Conservation (phyloP, 2,797 vertebrate genomes). For the Pogoniulus pusillus region DNA sequence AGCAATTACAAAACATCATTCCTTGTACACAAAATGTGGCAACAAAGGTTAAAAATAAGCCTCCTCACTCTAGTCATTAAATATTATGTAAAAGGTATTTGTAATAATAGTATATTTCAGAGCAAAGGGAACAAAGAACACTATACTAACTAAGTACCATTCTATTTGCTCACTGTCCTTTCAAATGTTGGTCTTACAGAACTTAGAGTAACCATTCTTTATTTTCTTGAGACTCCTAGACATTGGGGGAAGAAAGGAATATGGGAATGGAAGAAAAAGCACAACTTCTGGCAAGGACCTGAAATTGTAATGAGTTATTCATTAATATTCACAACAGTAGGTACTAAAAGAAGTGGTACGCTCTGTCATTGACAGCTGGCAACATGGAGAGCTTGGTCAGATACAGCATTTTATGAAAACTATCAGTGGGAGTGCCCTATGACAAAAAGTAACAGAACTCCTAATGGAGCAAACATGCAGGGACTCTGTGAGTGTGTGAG, state of each 20-base stretch:
- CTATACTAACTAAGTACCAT: not conserved
- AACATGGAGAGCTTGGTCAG: not conserved
- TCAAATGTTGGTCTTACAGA: not conserved
- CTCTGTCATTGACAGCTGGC: not conserved
- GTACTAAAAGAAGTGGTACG: not conserved
- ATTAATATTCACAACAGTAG: not conserved
- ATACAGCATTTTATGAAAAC: not conserved
- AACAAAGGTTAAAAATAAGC: not conserved
- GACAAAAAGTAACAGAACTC: not conserved
- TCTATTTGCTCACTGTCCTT: not conserved
- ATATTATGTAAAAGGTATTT: not conserved
- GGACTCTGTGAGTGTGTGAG: not conserved
- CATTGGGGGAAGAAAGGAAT: not conserved
- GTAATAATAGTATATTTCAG: not conserved
- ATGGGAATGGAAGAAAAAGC: not conserved
- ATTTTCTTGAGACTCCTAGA: not conserved
- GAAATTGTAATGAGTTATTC: not conserved
- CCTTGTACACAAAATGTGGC: not conserved
- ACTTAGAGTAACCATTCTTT: not conserved
- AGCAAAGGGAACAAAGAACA: not conserved
- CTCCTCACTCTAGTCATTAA: not conserved
- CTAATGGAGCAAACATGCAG: not conserved
- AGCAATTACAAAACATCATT: not conserved
- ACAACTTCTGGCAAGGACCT: not conserved
- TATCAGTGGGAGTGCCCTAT: not conserved